A percentile compares a stretch with the other conserved stretches of the same genome.
Conservation (phyloP, 2,113 vertebrate species). For the Coptodon rendalli region DNA sequence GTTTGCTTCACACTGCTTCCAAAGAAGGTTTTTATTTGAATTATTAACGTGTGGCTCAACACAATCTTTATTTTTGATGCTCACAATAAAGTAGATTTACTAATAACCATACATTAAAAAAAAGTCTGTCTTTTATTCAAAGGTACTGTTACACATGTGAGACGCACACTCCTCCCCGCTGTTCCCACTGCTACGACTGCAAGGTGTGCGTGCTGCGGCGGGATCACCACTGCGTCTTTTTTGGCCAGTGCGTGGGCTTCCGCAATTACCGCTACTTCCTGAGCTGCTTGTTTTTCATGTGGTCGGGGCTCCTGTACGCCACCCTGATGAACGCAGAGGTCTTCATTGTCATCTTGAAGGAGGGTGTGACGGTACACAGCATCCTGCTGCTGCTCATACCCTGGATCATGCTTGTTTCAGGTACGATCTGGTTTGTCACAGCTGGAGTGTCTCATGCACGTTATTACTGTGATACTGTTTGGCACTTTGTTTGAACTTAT, state of each 20-base stretch:
- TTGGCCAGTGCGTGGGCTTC: constrained; percentile 84
- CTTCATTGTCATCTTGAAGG: constrained; percentile 77
- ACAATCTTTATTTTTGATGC: neutral
- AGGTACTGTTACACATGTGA: constrained; percentile 87
- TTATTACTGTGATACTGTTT: neutral
- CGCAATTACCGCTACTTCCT: constrained; percentile 84
- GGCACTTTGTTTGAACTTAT: neutral
- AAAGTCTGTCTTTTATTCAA: neutral
- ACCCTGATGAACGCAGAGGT: constrained; percentile 83
- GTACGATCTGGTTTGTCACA: constrained; percentile 41
- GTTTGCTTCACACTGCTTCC: neutral
- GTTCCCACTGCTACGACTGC: constrained; percentile 84
- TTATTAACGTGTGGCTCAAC: neutral
- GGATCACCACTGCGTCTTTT: constrained; percentile 89
- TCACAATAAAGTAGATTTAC: neutral
- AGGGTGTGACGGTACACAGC: constrained; percentile 79
- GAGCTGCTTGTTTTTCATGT: constrained; percentile 78
- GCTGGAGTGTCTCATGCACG: neutral
- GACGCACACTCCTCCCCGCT: constrained; percentile 83
- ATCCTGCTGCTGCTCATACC: constrained; percentile 80
- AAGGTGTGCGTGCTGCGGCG: constrained; percentile 81
- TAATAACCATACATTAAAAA: neutral
- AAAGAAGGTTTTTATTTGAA: neutral
- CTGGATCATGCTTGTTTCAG: constrained; percentile 89
- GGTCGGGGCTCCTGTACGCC: constrained; percentile 77